phyloP scores from a whole-genome alignment of 2,888 invertebrate species.

The Nipponacmea schrenckii region DNA sequence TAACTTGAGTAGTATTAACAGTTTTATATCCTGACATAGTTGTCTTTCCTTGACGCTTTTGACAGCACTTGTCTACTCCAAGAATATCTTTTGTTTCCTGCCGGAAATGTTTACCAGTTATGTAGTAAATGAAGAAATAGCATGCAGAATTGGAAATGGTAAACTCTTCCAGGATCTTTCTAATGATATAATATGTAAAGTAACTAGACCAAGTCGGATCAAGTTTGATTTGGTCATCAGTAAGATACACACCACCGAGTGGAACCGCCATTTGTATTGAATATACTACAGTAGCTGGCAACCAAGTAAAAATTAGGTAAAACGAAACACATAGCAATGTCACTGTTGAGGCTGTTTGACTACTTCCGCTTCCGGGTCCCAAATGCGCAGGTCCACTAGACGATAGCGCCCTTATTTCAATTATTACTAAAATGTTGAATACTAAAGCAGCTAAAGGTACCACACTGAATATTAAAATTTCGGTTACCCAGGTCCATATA shows the following conservation, averaged over 20 bases:
- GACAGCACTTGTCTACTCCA: conserved; percentile 29
- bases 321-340: conserved; percentile 66
- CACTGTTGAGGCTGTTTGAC: conserved; percentile 61
- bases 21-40: background rate
- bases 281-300: conserved; percentile 66
- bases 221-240: conserved; percentile 38
- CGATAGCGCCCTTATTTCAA: conserved; percentile 60
- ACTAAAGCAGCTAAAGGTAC: conserved; percentile 61
- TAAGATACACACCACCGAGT: conserved; percentile 41
- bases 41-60: background rate
- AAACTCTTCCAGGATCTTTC: conserved; percentile 57
- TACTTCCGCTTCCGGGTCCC: conserved; percentile 29
- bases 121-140: conserved; percentile 66
- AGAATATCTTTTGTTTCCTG: conserved; percentile 48
- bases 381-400: conserved; percentile 45
- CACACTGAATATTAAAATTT: conserved; percentile 58
- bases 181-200: conserved; percentile 54
- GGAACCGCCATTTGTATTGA: conserved; percentile 49
- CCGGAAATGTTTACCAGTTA: conserved; percentile 64
- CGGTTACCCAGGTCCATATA: conserved; percentile 62
- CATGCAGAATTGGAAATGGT: conserved; percentile 65
- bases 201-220: conserved; percentile 60
- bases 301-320: conserved; percentile 64
- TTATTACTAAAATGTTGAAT: conserved; percentile 64
- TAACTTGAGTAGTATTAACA: background rate